These are phyloP conservation scores for Cynopterus brachyotis DNA, from an alignment of 2,113 vertebrate species.

Conservation along the genomic window DNA sequence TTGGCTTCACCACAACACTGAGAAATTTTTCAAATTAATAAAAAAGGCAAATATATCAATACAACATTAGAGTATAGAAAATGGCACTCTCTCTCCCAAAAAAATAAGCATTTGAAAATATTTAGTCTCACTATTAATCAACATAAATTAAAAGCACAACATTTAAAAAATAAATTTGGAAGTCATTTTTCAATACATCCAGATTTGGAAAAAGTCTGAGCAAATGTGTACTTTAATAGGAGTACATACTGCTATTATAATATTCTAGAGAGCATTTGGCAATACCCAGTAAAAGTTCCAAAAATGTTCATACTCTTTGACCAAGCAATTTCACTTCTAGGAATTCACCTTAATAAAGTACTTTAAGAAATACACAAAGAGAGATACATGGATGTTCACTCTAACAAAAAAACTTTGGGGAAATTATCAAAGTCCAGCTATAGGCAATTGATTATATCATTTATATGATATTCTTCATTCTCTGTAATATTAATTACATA, in stretches of 20 bases:
- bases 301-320: neutral
- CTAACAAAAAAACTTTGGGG: neutral
- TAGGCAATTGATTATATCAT: neutral
- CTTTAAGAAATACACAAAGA: neutral
- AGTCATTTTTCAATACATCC: neutral
- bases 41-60: neutral
- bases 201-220: neutral
- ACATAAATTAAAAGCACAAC: neutral
- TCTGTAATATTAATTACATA: neutral
- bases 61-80: neutral
- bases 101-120: conserved; percentile 14
- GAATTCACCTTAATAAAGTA: conserved; percentile 8
- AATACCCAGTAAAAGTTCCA: neutral
- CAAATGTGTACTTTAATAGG: neutral
- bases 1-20: neutral
- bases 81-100: neutral
- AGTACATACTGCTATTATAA: neutral
- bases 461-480: neutral
- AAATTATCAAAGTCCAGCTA: neutral
- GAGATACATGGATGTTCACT: neutral
- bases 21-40: conserved; percentile 15
- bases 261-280: neutral
- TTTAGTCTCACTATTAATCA: neutral
- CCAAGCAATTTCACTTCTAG: conserved; percentile 30
- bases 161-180: neutral